Percentiles rank a stretch among this genome's conserved stretches.
Evolutionary conservation across 2,797 vertebrate genomes (phyloP).

Genomic region (Protonibea diacanthus): DNA sequence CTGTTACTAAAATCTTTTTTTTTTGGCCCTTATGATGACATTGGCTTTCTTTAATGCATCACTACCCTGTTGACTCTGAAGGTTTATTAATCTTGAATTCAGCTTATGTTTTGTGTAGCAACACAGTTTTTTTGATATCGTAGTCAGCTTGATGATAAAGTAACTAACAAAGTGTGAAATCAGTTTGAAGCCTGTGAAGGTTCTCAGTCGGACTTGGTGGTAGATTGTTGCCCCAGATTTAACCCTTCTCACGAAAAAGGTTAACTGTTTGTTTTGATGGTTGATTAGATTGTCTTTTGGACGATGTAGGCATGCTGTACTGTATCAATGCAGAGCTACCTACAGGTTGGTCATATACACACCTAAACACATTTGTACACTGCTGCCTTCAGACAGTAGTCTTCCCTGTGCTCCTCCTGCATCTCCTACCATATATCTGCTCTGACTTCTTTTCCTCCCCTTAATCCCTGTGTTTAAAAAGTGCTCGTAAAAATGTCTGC

Average conservation of each 20-base stretch:
- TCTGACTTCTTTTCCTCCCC: background rate
- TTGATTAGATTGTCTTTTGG: too few species aligned
- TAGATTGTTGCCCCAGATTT: too few species aligned
- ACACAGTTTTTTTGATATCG: background rate
- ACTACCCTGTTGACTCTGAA: background rate
- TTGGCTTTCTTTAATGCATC: background rate
- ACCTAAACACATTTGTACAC: background rate
- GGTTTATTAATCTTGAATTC: background rate
- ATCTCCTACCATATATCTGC: background rate
- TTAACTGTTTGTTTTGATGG: too few species aligned
- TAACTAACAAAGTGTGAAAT: background rate
- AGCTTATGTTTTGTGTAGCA: background rate
- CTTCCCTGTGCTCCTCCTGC: background rate
- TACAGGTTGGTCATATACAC: background rate
- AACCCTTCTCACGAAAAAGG: too few species aligned
- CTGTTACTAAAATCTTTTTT: background rate
- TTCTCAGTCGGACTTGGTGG: too few species aligned
- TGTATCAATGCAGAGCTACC: background rate
- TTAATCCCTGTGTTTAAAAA: conserved; percentile 5
- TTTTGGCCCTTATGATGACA: background rate
- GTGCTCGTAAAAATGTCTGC: conserved; percentile 20
- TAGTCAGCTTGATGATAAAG: background rate
- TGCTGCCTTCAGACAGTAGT: background rate
- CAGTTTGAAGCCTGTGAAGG: background rate
- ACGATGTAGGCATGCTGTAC: background rate